phyloP scores from a whole-genome alignment of 2,797 vertebrate genomes.

The Eidolon dupreanum region DNA sequence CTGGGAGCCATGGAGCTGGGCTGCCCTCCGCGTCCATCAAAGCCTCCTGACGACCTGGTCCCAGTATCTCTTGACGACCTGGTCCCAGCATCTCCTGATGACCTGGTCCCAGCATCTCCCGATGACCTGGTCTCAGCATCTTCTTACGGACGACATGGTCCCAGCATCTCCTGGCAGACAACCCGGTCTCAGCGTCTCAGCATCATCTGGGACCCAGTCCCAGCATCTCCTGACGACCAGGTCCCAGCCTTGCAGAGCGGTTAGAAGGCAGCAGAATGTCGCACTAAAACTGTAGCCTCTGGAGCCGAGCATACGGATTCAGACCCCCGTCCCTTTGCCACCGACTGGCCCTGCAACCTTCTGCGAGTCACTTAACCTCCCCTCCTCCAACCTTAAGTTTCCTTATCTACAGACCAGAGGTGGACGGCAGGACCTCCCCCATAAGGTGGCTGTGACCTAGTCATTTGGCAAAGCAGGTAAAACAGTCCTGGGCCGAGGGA shows the following conservation, averaged over 20 bases:
- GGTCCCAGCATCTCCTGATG: too few species aligned
- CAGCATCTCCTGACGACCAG: background rate
- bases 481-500: background rate
- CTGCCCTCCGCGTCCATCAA: background rate
- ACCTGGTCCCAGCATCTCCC: too few species aligned
- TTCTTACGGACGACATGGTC: too few species aligned
- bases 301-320: background rate
- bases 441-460: background rate
- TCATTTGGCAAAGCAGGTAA: background rate
- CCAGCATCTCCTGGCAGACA: background rate
- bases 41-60: background rate
- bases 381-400: background rate
- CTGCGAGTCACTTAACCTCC: background rate
- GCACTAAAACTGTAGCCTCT: background rate
- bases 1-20: background rate
- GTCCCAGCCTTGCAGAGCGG: background rate
- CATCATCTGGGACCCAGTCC: too few species aligned
- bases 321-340: accelerated
- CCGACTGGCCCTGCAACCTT: accelerated
- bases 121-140: too few species aligned
- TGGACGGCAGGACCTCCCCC: background rate
- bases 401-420: background rate
- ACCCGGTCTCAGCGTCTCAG: background rate
- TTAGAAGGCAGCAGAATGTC: background rate
- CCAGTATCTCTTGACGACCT: background rate